Percentiles rank a stretch among this genome's conserved stretches.
Conservation (phyloP, 1,140 invertebrate genomes). For the Caenorhabditis remanei region DNA sequence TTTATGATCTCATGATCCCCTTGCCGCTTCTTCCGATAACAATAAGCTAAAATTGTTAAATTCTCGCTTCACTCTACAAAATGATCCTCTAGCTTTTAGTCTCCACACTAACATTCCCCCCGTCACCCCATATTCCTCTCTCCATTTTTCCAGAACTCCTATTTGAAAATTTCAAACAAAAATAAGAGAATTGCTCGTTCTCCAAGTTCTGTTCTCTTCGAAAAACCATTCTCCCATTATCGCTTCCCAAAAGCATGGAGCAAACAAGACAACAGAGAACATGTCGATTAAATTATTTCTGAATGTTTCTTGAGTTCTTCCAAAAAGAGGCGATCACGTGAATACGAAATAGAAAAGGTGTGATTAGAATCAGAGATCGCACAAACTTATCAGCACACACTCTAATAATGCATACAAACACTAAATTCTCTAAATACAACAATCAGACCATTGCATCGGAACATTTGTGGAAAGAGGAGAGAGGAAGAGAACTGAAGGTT, state of each 20-base stretch:
- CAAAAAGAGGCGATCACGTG: neutral
- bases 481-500: no score
- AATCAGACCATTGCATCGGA: slow-evolving; percentile 12
- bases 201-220: neutral
- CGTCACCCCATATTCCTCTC: neutral
- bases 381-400: slow-evolving; percentile 10
- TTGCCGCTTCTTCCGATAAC: no score
- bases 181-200: neutral
- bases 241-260: neutral
- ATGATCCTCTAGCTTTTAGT: no score
- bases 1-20: no score
- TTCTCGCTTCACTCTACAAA: no score
- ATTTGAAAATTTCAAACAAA: neutral
- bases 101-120: neutral
- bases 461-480: neutral
- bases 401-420: no score
- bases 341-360: neutral
- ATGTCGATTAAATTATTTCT: no score
- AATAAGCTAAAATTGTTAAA: no score
- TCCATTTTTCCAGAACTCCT: neutral
- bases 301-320: neutral
- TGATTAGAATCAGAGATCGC: slow-evolving; percentile 21
- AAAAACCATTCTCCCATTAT: neutral
- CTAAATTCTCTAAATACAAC: no score
- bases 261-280: neutral